phyloP scores from a whole-genome alignment of 2,888 invertebrate species.

The Epicampocera succincta region DNA sequence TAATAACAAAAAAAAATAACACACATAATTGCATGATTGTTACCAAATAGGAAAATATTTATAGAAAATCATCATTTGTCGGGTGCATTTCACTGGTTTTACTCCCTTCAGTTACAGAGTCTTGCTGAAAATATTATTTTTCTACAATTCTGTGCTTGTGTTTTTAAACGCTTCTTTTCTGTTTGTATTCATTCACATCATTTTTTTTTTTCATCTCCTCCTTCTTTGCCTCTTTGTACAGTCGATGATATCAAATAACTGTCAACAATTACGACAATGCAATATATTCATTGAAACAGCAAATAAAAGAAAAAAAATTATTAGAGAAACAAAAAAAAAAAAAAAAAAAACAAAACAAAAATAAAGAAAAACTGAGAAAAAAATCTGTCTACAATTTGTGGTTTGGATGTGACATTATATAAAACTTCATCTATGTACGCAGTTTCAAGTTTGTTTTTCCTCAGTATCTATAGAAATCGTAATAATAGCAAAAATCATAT shows the following conservation, averaged over 20 bases:
- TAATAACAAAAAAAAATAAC: not conserved
- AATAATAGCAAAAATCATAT: slow-evolving; percentile 48
- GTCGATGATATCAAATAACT: slow-evolving; percentile 64
- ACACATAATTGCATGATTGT: slow-evolving; percentile 27
- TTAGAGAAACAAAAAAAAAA: too few relatives aligned
- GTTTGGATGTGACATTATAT: slow-evolving; percentile 56
- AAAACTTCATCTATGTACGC: slow-evolving; percentile 46
- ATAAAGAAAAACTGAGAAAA: not conserved
- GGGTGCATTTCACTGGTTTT: slow-evolving; percentile 3
- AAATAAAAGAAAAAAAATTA: slow-evolving; percentile 5
- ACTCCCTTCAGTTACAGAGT: not conserved
- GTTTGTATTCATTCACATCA: not conserved
- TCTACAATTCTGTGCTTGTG: slow-evolving; percentile 28
- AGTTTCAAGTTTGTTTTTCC: not conserved
- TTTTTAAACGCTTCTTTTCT: slow-evolving; percentile 11
- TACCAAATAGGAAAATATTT: slow-evolving; percentile 13
- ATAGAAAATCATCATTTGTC: slow-evolving; percentile 19
- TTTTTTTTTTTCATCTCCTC: not conserved
- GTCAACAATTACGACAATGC: slow-evolving; percentile 64
- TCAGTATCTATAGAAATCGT: slow-evolving; percentile 9
- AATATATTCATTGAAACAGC: slow-evolving; percentile 43
- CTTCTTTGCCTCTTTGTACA: not conserved
- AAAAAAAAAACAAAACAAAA: not conserved
- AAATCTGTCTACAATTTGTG: slow-evolving; percentile 61
- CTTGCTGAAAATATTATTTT: slow-evolving; percentile 11